Conservation (phyloP, 2,113 vertebrate genomes). For the Pholis gunnellus region DNA sequence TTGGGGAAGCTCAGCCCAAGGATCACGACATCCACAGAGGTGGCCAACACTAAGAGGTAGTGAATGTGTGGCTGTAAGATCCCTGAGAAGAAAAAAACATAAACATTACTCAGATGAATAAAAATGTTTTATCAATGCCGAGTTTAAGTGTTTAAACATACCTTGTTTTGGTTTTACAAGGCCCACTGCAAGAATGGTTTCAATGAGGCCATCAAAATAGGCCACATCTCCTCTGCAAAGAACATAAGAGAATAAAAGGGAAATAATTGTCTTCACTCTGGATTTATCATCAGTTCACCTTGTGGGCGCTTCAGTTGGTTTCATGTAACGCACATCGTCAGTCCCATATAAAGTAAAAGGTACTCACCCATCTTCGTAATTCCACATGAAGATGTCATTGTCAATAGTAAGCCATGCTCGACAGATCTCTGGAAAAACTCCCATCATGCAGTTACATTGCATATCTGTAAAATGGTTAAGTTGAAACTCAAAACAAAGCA, state of each 20-base stretch:
- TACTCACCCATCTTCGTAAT: slow-evolving; percentile 96
- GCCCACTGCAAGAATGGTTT: slow-evolving; percentile 97
- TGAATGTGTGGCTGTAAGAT: slow-evolving; percentile 96
- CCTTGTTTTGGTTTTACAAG: slow-evolving; percentile 96
- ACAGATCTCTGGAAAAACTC: slow-evolving; percentile 95
- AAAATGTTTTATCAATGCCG: neutral
- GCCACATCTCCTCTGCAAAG: slow-evolving; percentile 91
- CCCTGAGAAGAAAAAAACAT: slow-evolving; percentile 81
- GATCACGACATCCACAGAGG: slow-evolving; percentile 96
- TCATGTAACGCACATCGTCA: neutral
- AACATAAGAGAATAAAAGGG: neutral
- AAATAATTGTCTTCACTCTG: neutral
- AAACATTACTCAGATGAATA: neutral
- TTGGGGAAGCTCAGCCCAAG: slow-evolving; percentile 94
- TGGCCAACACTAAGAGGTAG: slow-evolving; percentile 94
- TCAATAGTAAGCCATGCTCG: slow-evolving; percentile 98
- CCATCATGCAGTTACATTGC: slow-evolving; percentile 99
- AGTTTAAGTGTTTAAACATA: slow-evolving; percentile 59
- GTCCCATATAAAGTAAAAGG: neutral
- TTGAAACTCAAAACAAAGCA: slow-evolving; percentile 26
- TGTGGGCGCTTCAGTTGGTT: neutral
- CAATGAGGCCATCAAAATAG: slow-evolving; percentile 98
- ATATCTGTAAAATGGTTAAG: slow-evolving; percentile 91
- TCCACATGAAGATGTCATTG: slow-evolving; percentile 99
- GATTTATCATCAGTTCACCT: neutral